These are phyloP conservation scores for Ophion ellenae DNA, from an alignment of 2,888 invertebrate species.

Conservation along the genomic window DNA sequence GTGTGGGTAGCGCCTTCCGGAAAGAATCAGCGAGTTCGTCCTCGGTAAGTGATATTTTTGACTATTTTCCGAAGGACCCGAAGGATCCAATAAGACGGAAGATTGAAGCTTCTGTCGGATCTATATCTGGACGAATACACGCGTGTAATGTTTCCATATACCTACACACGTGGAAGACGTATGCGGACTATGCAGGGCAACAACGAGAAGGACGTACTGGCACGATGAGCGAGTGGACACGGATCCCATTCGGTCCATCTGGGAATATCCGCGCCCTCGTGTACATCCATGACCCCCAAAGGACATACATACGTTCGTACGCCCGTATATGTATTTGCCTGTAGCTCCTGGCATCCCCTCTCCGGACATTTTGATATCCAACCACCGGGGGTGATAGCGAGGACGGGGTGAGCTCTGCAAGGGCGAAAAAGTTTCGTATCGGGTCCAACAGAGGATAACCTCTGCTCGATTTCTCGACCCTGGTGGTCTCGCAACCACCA, in stretches of 20 bases:
- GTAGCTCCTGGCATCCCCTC: neutral
- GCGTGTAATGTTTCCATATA: neutral
- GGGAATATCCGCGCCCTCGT: slow-evolving; percentile 64
- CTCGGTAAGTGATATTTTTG: slow-evolving; percentile 75
- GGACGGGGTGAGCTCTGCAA: neutral
- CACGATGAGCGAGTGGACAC: slow-evolving; percentile 39
- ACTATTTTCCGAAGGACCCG: slow-evolving; percentile 72
- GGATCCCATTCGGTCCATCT: slow-evolving; percentile 65
- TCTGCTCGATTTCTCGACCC: slow-evolving; percentile 39
- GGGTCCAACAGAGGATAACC: slow-evolving; percentile 9
- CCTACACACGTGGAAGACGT: neutral
- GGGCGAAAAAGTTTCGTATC: slow-evolving; percentile 33
- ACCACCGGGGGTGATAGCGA: neutral
- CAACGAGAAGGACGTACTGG: slow-evolving; percentile 21
- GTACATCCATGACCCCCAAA: neutral
- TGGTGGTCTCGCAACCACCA: slow-evolving; percentile 14
- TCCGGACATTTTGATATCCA: neutral
- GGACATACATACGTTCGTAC: neutral
- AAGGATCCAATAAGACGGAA: slow-evolving; percentile 72
- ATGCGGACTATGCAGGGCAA: neutral
- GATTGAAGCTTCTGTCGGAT: slow-evolving; percentile 30
- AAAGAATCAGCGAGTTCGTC: slow-evolving; percentile 46
- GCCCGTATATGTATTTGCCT: slow-evolving; percentile 5
- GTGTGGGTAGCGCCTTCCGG: neutral
- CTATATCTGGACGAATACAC: neutral